Evolutionary conservation across 2,797 vertebrate species (phyloP).

Genomic region (Hozukius guyotensis): DNA sequence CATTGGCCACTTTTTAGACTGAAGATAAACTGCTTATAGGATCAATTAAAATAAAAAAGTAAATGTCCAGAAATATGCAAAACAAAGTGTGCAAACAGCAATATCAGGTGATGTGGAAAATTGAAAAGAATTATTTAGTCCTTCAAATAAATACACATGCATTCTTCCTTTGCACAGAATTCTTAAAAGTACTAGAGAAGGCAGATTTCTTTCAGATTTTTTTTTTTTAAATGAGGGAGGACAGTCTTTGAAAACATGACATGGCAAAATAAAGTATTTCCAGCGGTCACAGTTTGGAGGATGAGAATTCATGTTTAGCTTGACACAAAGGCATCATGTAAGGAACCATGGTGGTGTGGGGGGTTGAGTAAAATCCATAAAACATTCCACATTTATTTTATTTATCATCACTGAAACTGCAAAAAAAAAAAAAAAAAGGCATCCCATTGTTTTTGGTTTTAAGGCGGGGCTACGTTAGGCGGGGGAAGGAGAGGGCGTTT

Average conservation of each 20-base stretch:
- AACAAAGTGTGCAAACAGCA: conserved; percentile 67
- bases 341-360: background rate
- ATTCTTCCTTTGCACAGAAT: conserved; percentile 42
- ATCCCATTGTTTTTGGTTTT: conserved; percentile 89
- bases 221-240: conserved; percentile 17
- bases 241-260: conserved; percentile 28
- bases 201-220: too few species aligned
- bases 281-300: conserved; percentile 38
- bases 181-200: conserved; percentile 51
- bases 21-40: conserved; percentile 5
- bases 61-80: conserved; percentile 35
- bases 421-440: conserved; percentile 75
- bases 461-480: conserved; percentile 85
- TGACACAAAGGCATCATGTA: conserved; percentile 51
- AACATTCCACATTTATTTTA: conserved; percentile 69
- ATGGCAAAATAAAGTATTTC: conserved; percentile 37
- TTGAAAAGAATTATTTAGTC: conserved; percentile 11
- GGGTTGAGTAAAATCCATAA: conserved; percentile 60
- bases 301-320: conserved; percentile 30
- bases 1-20: conserved; percentile 14
- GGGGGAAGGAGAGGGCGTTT: conserved; percentile 19
- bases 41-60: conserved; percentile 27
- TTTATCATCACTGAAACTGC: conserved; percentile 57
- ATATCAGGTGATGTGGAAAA: conserved; percentile 33
- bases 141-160: conserved; percentile 75